Evolutionary conservation across 2,113 vertebrate genomes (phyloP).

Genomic region (Pluvialis apricaria): DNA sequence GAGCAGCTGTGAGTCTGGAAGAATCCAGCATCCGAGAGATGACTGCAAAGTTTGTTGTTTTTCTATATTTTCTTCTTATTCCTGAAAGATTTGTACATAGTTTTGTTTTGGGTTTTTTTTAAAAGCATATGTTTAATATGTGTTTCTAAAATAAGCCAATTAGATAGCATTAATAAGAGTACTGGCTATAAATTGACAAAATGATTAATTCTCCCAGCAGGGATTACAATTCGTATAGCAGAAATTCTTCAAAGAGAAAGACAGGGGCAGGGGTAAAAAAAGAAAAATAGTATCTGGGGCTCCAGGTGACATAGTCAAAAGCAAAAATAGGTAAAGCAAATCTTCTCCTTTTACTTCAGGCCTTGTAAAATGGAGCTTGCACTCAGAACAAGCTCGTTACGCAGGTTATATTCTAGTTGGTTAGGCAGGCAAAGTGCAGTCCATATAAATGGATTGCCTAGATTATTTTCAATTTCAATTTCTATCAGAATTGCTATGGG

Average conservation of each 20-base stretch:
- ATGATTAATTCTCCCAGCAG: background rate
- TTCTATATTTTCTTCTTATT: background rate
- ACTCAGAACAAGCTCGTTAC: background rate
- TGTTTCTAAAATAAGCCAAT: background rate
- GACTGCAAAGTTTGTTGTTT: slow-evolving; percentile 14
- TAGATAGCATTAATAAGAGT: background rate
- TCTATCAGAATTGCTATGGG: background rate
- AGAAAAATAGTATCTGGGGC: background rate
- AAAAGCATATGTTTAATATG: background rate
- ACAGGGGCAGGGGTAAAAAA: background rate
- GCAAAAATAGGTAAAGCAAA: background rate
- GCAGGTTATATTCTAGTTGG: background rate
- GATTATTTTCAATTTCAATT: slow-evolving; percentile 7
- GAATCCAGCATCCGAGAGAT: slow-evolving; percentile 22
- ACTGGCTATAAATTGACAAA: background rate
- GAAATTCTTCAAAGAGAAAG: background rate
- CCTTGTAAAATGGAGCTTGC: background rate
- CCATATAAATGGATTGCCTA: background rate
- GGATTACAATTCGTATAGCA: background rate
- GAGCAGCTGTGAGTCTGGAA: slow-evolving; percentile 56
- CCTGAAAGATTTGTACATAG: background rate
- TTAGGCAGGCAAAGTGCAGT: background rate
- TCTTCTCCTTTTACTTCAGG: background rate
- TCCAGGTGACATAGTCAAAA: background rate
- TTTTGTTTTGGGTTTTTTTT: background rate